A percentile compares a stretch with the other conserved stretches of the same genome.
Evolutionary conservation across 2,888 invertebrate species (phyloP).

Genomic region (Sipha maydis): DNA sequence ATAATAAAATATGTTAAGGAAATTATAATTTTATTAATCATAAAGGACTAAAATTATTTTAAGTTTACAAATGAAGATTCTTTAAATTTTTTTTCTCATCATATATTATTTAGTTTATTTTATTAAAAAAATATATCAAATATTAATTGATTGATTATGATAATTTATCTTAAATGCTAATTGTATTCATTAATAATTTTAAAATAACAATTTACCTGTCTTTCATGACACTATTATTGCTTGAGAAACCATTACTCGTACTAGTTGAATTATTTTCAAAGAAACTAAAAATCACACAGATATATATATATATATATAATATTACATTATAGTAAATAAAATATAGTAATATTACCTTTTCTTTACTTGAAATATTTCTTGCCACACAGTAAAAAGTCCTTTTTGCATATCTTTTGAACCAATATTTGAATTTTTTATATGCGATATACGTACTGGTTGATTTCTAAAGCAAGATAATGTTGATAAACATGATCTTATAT

Average conservation of each 20-base stretch:
- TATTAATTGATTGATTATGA: too few species aligned
- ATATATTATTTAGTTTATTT: too few species aligned
- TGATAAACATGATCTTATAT: constrained; percentile 91
- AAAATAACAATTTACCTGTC: constrained; percentile 50
- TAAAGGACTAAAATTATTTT: too few species aligned
- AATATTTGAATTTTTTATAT: constrained; percentile 76
- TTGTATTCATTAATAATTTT: too few species aligned
- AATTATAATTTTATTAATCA: too few species aligned
- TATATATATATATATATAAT: background rate
- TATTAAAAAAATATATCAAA: too few species aligned
- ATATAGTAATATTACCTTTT: constrained; percentile 44
- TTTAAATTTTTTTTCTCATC: too few species aligned
- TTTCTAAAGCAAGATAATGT: constrained; percentile 80
- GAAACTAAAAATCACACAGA: constrained; percentile 12
- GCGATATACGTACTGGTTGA: constrained; percentile 69
- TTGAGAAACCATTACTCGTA: constrained; percentile 33
- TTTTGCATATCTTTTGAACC: constrained; percentile 90
- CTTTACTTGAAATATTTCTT: constrained; percentile 79
- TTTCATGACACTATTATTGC: constrained; percentile 56
- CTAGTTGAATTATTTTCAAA: constrained; percentile 41
- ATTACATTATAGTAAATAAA: background rate
- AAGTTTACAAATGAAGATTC: too few species aligned
- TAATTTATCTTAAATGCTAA: too few species aligned
- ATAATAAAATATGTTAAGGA: too few species aligned
- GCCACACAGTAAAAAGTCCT: constrained; percentile 85